Evolutionary conservation across 2,797 vertebrate species (phyloP).

Genomic region (Galago senegalensis): DNA sequence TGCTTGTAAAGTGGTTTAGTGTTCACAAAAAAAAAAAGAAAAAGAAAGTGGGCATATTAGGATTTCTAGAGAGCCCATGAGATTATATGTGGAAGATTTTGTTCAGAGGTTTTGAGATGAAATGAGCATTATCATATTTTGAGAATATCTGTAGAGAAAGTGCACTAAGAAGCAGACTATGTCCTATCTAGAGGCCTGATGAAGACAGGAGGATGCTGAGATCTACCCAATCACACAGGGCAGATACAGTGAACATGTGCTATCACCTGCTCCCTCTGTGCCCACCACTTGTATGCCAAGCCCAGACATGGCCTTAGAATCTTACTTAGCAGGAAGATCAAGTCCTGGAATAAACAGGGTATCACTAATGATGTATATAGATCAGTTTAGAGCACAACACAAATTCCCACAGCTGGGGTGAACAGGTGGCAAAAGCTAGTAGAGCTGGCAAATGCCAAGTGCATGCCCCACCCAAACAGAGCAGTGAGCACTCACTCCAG

Average conservation of each 20-base stretch:
- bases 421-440: neutral
- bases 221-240: neutral
- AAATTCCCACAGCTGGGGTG: neutral
- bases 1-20: neutral
- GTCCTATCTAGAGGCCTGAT: constrained; percentile 27
- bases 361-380: neutral
- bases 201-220: neutral
- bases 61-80: neutral
- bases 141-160: neutral
- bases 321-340: neutral
- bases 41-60: neutral
- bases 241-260: neutral
- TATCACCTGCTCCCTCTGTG: neutral
- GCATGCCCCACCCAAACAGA: neutral
- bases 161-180: neutral
- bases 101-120: neutral
- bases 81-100: neutral
- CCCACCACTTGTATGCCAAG: neutral
- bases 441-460: neutral
- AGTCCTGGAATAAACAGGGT: neutral
- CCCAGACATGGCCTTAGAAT: neutral
- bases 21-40: neutral
- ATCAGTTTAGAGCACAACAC: neutral
- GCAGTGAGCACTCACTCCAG: neutral
- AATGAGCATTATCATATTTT: constrained; percentile 6